Evolutionary conservation across 2,888 invertebrate genomes (phyloP).

Genomic region (Himalopsyche tibetana): DNA sequence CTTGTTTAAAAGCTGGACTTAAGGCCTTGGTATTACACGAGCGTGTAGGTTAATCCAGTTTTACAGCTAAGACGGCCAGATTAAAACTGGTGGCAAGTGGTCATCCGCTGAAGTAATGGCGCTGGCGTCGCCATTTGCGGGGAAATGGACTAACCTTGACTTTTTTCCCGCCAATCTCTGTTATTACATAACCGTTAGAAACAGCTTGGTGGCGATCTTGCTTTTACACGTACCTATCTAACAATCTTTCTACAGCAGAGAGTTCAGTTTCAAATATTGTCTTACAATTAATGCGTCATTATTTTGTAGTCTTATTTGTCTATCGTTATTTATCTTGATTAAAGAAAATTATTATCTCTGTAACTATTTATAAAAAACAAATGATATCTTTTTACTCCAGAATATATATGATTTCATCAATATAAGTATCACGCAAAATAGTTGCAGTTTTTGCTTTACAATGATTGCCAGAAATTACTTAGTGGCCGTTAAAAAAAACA

Average conservation of each 20-base stretch:
- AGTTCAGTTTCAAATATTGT: background rate
- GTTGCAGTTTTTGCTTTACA: too few species aligned
- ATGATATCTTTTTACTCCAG: too few species aligned
- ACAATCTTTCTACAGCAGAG: background rate
- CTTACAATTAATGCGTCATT: background rate
- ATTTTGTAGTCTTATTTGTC: too few species aligned
- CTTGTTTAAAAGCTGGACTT: slow-evolving; percentile 1
- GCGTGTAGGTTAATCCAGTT: slow-evolving; percentile 51
- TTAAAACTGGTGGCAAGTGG: slow-evolving; percentile 41
- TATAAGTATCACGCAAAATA: too few species aligned
- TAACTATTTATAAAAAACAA: too few species aligned
- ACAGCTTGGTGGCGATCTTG: slow-evolving; percentile 45
- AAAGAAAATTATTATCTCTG: too few species aligned
- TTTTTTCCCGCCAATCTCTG: slow-evolving; percentile 60
- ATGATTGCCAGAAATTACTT: too few species aligned
- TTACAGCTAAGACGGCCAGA: slow-evolving; percentile 55
- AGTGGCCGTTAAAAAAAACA: too few species aligned
- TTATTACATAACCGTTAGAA: slow-evolving; percentile 65
- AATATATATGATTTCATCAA: too few species aligned
- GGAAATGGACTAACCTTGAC: slow-evolving; percentile 64
- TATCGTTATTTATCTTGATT: too few species aligned
- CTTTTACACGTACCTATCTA: slow-evolving; percentile 36
- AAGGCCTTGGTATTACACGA: slow-evolving; percentile 9
- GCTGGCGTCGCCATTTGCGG: slow-evolving; percentile 57
- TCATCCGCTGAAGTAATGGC: slow-evolving; percentile 39